Base-by-base conservation (phyloP, 2,888 invertebrate genomes). In the Polyploca ridens region DNA sequence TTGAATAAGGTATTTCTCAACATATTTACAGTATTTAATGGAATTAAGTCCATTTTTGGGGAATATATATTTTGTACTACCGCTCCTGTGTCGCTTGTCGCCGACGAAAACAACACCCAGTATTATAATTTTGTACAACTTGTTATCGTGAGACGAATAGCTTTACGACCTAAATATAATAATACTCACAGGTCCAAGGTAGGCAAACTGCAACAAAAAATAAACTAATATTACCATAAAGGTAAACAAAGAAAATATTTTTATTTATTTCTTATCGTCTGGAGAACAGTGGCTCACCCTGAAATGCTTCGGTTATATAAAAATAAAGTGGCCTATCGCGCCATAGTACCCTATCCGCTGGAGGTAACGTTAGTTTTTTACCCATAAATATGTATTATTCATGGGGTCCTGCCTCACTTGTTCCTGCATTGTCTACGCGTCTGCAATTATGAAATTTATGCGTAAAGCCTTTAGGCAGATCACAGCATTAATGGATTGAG, bases 361-460 rank as follows among this genome's bases (percentile, higher is more conserved):
- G 76, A 80, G 78, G 79, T 82, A 86, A 87, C 82, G 81, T 70
- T 76, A 71, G 75, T 75, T 88, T 88, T 89, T 86, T 84, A 75
- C 71, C 62, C 65, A 71, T 63, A n/a, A n/a, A n/a, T n/a, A 89
- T 91, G 89, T 83, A 84, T 93, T 90, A 93, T 93, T 91, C 90
- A 93, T 90, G 78, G 75, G 77, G 77, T 81, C 81, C 82, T 81
- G 84, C 82, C 87, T 88, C 85, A 90, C 87, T 89, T 90, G 89
- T 90, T 89, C 85, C 86, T 85, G 86, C 84, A 91, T 91, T 91
- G 91, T 92, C 90, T 91, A 91, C 89, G 87, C 84, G 85, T 86
- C 84, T 85, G 88, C 88, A 93, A 92, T 93, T 91, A 92, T 86
- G 82, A 89, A 86, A 91, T 90, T 89, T 92, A 91, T 93, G 87